Evolutionary conservation across 1,140 invertebrate species (phyloP).

Genomic region (Rhizoglyphus robini): DNA sequence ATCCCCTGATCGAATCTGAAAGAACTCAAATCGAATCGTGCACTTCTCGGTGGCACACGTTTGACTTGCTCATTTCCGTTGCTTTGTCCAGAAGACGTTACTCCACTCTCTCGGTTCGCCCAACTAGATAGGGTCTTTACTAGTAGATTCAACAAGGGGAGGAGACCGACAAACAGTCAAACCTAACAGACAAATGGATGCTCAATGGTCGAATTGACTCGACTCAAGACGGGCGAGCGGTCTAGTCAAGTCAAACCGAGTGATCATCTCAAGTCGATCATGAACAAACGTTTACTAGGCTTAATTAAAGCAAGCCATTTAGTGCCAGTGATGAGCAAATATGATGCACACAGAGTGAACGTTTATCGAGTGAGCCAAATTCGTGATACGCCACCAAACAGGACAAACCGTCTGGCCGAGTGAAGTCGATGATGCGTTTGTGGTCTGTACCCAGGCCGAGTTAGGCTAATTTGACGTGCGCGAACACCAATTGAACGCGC

Average conservation of each 20-base stretch:
- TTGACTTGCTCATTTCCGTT: not conserved
- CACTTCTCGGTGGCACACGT: not conserved
- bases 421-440: too few species aligned
- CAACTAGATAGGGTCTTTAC: not conserved
- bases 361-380: not conserved
- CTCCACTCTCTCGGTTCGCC: not conserved
- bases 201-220: not conserved
- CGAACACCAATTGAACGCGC: not conserved
- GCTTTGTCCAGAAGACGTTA: not conserved
- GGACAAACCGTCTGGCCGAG: too few species aligned
- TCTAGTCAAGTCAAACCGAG: not conserved
- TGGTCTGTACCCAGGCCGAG: not conserved
- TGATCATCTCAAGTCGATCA: not conserved
- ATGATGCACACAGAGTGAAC: not conserved
- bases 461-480: conserved; percentile 4
- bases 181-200: too few species aligned
- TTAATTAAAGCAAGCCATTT: conserved; percentile 1
- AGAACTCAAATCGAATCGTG: not conserved
- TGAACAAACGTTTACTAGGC: not conserved
- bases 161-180: too few species aligned
- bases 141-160: too few species aligned
- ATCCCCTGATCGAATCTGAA: not conserved
- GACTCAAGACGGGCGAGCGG: not conserved
- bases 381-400: not conserved
- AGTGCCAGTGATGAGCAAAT: not conserved